phyloP scores from a whole-genome alignment of 2,888 invertebrate species.

The Andrena hattorfiana region DNA sequence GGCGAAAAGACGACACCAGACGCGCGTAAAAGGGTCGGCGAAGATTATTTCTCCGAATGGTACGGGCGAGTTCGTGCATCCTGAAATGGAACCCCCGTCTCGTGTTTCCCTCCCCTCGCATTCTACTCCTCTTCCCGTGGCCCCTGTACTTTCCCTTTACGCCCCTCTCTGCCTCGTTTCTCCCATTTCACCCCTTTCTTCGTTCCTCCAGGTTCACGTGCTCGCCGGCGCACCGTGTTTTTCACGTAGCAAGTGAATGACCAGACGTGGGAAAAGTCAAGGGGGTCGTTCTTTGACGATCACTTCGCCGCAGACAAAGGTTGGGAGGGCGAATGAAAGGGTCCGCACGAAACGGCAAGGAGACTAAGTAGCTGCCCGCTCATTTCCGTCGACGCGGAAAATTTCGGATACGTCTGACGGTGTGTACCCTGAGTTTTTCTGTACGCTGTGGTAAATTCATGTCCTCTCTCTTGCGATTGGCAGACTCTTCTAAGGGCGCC shows the following conservation, averaged over 20 bases:
- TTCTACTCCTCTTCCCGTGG: neutral
- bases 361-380: constrained; percentile 43
- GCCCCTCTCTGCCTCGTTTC: neutral
- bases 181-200: neutral
- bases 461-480: too few species aligned
- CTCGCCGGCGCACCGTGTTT: constrained; percentile 34
- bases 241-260: constrained; percentile 58
- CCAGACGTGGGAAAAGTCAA: constrained; percentile 58
- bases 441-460: too few species aligned
- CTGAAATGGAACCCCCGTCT: constrained; percentile 58
- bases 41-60: constrained; percentile 71
- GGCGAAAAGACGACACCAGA: constrained; percentile 63
- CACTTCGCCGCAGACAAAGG: constrained; percentile 54
- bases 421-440: neutral
- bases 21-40: constrained; percentile 66
- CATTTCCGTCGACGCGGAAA: constrained; percentile 52
- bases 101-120: constrained; percentile 26
- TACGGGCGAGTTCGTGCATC: constrained; percentile 54
- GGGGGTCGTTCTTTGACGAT: constrained; percentile 60
- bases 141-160: constrained; percentile 20
- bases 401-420: constrained; percentile 47
- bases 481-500: too few species aligned
- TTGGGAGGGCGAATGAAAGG: constrained; percentile 47
- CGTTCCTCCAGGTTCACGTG: neutral
- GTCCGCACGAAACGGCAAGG: constrained; percentile 41